Evolutionary conservation across 2,797 vertebrate genomes (phyloP), one percentile per base, ranked within the genome.

Genomic region (Loris lydekkerianus): DNA sequence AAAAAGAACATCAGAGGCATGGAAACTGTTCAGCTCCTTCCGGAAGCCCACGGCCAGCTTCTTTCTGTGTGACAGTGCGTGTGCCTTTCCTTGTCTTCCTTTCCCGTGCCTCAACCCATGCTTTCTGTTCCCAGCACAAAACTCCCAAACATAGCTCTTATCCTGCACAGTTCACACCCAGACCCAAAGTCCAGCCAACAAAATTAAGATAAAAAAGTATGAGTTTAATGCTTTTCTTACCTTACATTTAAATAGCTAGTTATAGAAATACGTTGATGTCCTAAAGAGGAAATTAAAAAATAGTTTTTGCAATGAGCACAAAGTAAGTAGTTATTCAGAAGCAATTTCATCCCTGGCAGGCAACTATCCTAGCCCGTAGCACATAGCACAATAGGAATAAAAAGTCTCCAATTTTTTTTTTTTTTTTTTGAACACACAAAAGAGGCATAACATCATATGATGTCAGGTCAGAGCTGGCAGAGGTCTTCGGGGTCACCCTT

Each of bases 291-390:
- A 86, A 77, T 27, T 46, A 34, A 87, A 75, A 93, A 37, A 20
- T 81, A 53, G 49, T 53, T 53, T 53, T 69, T 84, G 34, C 94
- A 95, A 78, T 1, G 9, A 96, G 7, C 25, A 91, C 31, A 80
- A 91, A 91, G 81, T 91, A 87, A 96, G 8, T 87, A 85, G 80
- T 96, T 97, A 95, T 90, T 94, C 92, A 96, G 97, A 95, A 96
- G 82, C 80, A 94, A 86, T 89, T 97, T 96, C 72, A 94, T 80
- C 77, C 89, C 93, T 94, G 81, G 61, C 76, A 95, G 63, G 84
- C 43, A 17, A 87, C 72, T 95, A 58, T 75, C 72, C 94, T 34
- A 69, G 72, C 15, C 53, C 80, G 89, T 46, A 91, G 53, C 31
- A 97, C 73, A 10, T 29, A 95, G 49, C 18, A 43, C 46, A 76